Conservation (phyloP, 1,140 invertebrate genomes). For the silkworm (Bombyx mori) region DNA sequence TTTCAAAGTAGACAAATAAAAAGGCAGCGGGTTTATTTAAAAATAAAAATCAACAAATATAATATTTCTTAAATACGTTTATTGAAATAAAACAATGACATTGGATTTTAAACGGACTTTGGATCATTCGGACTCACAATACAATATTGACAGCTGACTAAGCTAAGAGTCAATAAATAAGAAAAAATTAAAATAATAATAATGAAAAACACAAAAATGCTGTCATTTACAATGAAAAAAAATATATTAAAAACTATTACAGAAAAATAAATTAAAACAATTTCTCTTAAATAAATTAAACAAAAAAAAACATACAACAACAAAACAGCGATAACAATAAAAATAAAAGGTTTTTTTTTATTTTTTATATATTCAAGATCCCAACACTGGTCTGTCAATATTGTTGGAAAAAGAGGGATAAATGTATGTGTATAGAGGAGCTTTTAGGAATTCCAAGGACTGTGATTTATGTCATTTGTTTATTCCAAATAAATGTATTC, state of each 20-base stretch:
- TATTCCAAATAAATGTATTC: slow-evolving; percentile 54
- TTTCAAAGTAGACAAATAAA: neutral
- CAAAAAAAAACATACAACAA: slow-evolving; percentile 52
- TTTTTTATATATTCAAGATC: slow-evolving; percentile 41
- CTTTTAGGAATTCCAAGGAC: slow-evolving; percentile 20
- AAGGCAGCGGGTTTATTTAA: neutral
- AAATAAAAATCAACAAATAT: slow-evolving; percentile 4
- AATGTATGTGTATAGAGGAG: slow-evolving; percentile 14
- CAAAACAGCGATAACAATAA: slow-evolving; percentile 51
- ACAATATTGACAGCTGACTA: slow-evolving; percentile 65
- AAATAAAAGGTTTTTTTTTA: slow-evolving; percentile 57
- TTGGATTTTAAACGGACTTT: slow-evolving; percentile 34
- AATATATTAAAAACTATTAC: slow-evolving; percentile 59
- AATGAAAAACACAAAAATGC: slow-evolving; percentile 31
- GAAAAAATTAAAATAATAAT: slow-evolving; percentile 43
- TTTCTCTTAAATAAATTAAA: slow-evolving; percentile 21
- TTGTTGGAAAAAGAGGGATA: slow-evolving; percentile 34
- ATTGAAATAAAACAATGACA: slow-evolving; percentile 70
- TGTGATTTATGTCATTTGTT: slow-evolving; percentile 69
- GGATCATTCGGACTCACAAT: slow-evolving; percentile 50
- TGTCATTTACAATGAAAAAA: slow-evolving; percentile 16
- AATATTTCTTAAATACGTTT: slow-evolving; percentile 47
- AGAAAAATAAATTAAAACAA: slow-evolving; percentile 63
- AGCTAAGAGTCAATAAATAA: slow-evolving; percentile 24
- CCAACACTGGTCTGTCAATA: slow-evolving; percentile 69